Conservation (phyloP, 2,888 invertebrate genomes). For the Drosophila koepferae region DNA sequence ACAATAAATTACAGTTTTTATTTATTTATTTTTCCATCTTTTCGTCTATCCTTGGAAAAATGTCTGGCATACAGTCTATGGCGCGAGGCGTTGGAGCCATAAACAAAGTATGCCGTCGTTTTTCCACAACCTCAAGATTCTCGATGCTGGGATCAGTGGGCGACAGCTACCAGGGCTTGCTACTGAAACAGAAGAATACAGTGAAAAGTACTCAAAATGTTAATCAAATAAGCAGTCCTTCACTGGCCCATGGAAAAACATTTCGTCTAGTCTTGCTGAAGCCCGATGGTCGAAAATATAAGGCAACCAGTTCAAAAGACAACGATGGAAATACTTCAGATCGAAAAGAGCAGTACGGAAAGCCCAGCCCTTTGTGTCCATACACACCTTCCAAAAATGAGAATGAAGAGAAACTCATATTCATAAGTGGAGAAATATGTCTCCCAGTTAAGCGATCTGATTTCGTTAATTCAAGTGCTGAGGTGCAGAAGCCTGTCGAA, state of each 20-base stretch:
- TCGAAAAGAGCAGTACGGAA: no score
- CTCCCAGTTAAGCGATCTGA: neutral
- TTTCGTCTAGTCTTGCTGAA: neutral
- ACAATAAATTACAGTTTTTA: neutral
- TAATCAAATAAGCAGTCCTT: neutral
- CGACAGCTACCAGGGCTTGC: neutral
- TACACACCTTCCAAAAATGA: neutral
- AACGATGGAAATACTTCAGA: neutral
- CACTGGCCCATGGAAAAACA: neutral
- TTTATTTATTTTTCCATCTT: conserved; percentile 3
- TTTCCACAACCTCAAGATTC: neutral
- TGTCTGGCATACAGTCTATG: neutral
- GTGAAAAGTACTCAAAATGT: neutral
- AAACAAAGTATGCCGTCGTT: neutral
- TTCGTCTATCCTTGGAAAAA: neutral
- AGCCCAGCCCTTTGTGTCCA: neutral
- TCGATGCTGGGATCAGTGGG: conserved; percentile 1
- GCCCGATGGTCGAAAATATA: neutral
- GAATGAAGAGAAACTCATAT: neutral
- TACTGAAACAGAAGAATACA: neutral
- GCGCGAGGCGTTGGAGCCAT: neutral
- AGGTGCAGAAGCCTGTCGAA: neutral
- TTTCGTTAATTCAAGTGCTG: neutral
- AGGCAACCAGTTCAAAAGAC: neutral
- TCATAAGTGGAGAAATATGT: neutral